phyloP scores from a whole-genome alignment of 2,888 invertebrate genomes.

The Pterostichus madidus region DNA sequence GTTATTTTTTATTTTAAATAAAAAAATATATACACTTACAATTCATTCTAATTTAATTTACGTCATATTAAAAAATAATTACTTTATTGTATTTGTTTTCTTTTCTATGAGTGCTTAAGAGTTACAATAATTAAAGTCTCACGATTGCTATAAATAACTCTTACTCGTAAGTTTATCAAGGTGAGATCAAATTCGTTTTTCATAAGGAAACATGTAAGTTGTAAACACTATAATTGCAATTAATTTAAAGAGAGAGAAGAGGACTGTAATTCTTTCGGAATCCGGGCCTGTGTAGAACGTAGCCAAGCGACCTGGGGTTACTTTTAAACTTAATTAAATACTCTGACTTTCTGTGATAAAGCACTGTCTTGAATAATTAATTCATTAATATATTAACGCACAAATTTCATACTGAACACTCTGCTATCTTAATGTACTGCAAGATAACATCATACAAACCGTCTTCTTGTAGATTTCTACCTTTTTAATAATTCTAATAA shows the following conservation, averaged over 20 bases:
- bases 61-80: conserved; percentile 53
- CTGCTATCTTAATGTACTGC: neutral
- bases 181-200: conserved; percentile 28
- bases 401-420: conserved; percentile 20
- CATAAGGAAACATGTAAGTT: conserved; percentile 31
- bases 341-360: conserved; percentile 31
- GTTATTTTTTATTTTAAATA: conserved; percentile 43
- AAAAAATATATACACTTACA: conserved; percentile 33
- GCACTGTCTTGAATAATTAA: conserved; percentile 29
- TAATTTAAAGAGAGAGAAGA: neutral
- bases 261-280: neutral
- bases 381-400: conserved; percentile 44
- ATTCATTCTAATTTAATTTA: conserved; percentile 53
- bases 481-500: too few relatives aligned
- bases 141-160: conserved; percentile 45
- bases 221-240: conserved; percentile 28
- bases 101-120: conserved; percentile 27
- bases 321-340: conserved; percentile 46
- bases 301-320: neutral
- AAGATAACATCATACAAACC: neutral
- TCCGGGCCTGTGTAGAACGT: conserved; percentile 16
- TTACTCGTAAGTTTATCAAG: conserved; percentile 17
- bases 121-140: conserved; percentile 40
- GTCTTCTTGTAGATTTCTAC: neutral
- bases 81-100: conserved; percentile 50